phyloP scores from a whole-genome alignment of 2,113 vertebrate genomes.

The Progne subis region DNA sequence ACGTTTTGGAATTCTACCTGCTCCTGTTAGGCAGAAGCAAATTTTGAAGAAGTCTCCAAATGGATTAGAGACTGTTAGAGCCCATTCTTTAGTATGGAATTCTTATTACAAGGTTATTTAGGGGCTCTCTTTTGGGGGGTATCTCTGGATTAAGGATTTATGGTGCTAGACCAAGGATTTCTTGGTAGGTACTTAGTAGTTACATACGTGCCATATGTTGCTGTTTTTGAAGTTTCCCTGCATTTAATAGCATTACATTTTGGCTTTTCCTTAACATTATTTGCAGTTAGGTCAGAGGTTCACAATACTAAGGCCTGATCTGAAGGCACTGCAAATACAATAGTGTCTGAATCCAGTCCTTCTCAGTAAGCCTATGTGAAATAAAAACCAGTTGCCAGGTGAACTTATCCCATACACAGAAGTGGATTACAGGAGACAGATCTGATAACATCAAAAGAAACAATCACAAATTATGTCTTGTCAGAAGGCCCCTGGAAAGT shows the following conservation, averaged over 20 bases:
- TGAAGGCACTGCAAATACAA: background rate
- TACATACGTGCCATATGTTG: slow-evolving; percentile 13
- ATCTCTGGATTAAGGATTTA: slow-evolving; percentile 52
- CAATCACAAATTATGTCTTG: background rate
- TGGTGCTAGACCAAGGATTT: slow-evolving; percentile 2
- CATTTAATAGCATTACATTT: background rate
- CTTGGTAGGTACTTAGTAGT: background rate
- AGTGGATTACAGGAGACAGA: background rate
- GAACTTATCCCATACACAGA: background rate
- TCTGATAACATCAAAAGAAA: background rate
- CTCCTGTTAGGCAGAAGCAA: background rate
- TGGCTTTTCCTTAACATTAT: background rate
- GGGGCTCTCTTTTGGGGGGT: slow-evolving; percentile 1
- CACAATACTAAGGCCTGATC: background rate
- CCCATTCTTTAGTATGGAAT: background rate
- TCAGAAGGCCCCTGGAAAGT: background rate
- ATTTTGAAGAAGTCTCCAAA: background rate
- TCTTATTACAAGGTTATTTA: slow-evolving; percentile 33
- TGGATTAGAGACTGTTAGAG: background rate
- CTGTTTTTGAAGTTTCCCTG: slow-evolving; percentile 39
- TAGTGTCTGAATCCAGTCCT: background rate
- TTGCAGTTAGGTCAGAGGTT: background rate
- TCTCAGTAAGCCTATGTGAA: background rate
- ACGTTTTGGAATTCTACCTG: background rate
- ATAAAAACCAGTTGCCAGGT: background rate